Conservation (phyloP, 2,797 vertebrate species). For the Anolis apletophallus region DNA sequence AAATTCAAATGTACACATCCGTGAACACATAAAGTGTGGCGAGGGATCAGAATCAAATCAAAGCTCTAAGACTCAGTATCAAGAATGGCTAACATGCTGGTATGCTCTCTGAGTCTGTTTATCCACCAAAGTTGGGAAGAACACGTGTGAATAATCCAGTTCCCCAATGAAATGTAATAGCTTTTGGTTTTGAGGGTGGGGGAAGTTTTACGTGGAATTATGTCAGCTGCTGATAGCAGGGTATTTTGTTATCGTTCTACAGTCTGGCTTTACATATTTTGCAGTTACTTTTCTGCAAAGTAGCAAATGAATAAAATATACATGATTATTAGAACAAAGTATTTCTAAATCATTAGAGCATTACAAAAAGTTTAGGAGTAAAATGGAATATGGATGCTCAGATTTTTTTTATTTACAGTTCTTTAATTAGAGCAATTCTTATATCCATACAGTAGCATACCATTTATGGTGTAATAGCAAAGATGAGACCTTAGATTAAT, state of each 20-base stretch:
- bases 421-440: conserved; percentile 59
- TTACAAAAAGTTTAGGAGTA: conserved; percentile 50
- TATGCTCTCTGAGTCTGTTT: conserved; percentile 59
- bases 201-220: conserved; percentile 16
- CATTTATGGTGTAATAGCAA: conserved; percentile 39
- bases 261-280: conserved; percentile 40
- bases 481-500: conserved; percentile 48
- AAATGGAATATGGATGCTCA: conserved; percentile 35
- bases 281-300: conserved; percentile 47
- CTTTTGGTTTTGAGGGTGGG: background rate
- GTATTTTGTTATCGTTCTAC: conserved; percentile 32
- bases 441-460: conserved; percentile 32
- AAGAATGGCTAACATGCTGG: conserved; percentile 63
- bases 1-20: conserved; percentile 72
- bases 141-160: conserved; percentile 60
- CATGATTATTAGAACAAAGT: conserved; percentile 40
- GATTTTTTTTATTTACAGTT: conserved; percentile 52
- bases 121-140: conserved; percentile 63
- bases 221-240: conserved; percentile 32
- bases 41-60: conserved; percentile 81
- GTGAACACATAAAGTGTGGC: conserved; percentile 57
- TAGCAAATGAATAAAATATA: conserved; percentile 57
- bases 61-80: conserved; percentile 70
- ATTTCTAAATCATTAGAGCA: conserved; percentile 38
- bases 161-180: conserved; percentile 45